These are phyloP conservation scores for Carettochelys insculpta DNA, from an alignment of 2,113 vertebrate species.

Conservation along the genomic window DNA sequence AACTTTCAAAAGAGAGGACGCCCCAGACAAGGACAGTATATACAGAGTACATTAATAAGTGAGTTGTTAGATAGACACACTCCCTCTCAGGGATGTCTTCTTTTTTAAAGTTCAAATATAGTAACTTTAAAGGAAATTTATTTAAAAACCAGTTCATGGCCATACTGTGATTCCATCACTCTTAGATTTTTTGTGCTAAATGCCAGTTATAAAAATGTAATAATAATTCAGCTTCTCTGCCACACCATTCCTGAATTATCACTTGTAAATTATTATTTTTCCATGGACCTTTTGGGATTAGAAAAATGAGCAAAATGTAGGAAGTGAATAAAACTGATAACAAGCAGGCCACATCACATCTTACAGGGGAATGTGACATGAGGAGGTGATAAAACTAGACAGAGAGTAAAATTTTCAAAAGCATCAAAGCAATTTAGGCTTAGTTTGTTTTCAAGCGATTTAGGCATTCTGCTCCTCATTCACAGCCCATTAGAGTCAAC, in stretches of 20 bases:
- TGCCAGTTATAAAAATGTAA: neutral
- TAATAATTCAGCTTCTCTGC: neutral
- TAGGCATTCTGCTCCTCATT: accelerated
- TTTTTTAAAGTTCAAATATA: no score
- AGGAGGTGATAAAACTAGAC: neutral
- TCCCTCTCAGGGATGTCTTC: no score
- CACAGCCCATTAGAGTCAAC: neutral
- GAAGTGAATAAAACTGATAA: neutral
- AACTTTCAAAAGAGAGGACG: no score
- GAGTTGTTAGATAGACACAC: no score
- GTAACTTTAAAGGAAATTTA: no score
- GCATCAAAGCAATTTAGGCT: neutral
- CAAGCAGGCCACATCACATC: neutral
- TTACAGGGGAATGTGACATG: neutral
- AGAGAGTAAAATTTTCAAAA: neutral
- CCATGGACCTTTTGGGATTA: neutral
- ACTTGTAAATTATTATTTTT: neutral
- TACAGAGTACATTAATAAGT: no score
- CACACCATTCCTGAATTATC: neutral
- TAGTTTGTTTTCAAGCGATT: neutral
- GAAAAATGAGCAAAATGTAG: neutral
- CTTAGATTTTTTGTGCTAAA: neutral
- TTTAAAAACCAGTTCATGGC: neutral
- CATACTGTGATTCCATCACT: neutral
- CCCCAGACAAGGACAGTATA: no score